A percentile compares a stretch with the other conserved stretches of the same genome.
Evolutionary conservation across 2,888 invertebrate genomes (phyloP).

Genomic region (Clostera curtula): DNA sequence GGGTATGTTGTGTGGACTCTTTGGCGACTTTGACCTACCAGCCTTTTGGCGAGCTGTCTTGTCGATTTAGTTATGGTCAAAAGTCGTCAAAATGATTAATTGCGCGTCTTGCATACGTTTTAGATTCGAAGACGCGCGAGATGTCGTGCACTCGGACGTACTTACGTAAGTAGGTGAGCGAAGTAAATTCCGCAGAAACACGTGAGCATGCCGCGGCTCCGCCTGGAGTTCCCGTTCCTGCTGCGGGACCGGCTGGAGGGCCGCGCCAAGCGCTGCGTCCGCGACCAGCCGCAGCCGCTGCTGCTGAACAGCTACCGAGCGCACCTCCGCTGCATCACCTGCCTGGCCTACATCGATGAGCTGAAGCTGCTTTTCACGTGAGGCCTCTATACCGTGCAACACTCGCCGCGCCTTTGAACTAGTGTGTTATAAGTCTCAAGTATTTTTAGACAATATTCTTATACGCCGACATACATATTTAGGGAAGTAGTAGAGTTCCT

Average conservation of each 20-base stretch:
- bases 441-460: neutral
- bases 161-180: neutral
- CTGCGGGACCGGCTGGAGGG: slow-evolving; percentile 79
- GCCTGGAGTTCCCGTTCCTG: slow-evolving; percentile 83
- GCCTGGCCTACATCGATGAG: slow-evolving; percentile 79
- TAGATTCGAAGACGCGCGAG: too few relatives aligned
- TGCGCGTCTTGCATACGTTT: too few relatives aligned
- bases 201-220: slow-evolving; percentile 77
- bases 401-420: too few relatives aligned
- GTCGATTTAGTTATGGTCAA: too few relatives aligned
- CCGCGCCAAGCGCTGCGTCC: slow-evolving; percentile 78
- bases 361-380: slow-evolving; percentile 81
- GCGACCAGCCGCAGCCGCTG: slow-evolving; percentile 77
- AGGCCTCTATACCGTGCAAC: too few relatives aligned
- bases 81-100: too few relatives aligned
- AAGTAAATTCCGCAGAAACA: slow-evolving; percentile 46
- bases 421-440: too few relatives aligned
- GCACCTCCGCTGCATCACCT: slow-evolving; percentile 80
- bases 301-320: slow-evolving; percentile 82
- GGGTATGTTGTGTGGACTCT: too few relatives aligned
- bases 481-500: too few relatives aligned
- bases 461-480: neutral
- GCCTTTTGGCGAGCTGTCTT: too few relatives aligned
- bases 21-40: too few relatives aligned
- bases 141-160: too few relatives aligned